Percentiles rank a stretch among this genome's conserved stretches.
Evolutionary conservation across 2,113 vertebrate species (phyloP).

Genomic region (Nothocercus nigrocapillus): DNA sequence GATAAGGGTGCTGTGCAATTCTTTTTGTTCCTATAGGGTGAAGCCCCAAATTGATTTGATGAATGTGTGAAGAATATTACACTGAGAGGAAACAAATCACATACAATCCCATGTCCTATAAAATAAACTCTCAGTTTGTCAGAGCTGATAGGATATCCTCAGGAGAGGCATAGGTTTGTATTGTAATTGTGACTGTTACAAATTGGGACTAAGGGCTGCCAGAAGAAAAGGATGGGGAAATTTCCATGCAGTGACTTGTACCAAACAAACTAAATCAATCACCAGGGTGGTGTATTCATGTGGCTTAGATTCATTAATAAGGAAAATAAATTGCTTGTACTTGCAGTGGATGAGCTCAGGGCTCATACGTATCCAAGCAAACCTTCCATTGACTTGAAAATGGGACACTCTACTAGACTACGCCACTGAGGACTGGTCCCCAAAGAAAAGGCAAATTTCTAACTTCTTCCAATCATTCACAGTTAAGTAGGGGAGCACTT

Average conservation of each 20-base stretch:
- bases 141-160: neutral
- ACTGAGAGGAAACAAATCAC: conserved; percentile 10
- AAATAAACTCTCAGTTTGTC: neutral
- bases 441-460: neutral
- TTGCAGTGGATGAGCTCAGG: neutral
- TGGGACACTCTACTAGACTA: neutral
- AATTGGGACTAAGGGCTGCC: neutral
- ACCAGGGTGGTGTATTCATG: neutral
- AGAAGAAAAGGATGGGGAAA: neutral
- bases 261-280: neutral
- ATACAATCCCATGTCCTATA: neutral
- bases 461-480: neutral
- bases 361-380: neutral
- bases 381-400: neutral
- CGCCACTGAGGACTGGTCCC: neutral
- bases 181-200: neutral
- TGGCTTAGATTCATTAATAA: neutral
- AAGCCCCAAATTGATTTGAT: neutral
- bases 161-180: neutral
- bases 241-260: neutral
- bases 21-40: neutral
- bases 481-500: neutral
- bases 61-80: neutral
- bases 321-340: neutral
- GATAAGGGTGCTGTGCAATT: neutral